Percentiles rank a stretch among this genome's conserved stretches.
Evolutionary conservation across 2,888 invertebrate species (phyloP).

Genomic region (Ceriagrion tenellum): DNA sequence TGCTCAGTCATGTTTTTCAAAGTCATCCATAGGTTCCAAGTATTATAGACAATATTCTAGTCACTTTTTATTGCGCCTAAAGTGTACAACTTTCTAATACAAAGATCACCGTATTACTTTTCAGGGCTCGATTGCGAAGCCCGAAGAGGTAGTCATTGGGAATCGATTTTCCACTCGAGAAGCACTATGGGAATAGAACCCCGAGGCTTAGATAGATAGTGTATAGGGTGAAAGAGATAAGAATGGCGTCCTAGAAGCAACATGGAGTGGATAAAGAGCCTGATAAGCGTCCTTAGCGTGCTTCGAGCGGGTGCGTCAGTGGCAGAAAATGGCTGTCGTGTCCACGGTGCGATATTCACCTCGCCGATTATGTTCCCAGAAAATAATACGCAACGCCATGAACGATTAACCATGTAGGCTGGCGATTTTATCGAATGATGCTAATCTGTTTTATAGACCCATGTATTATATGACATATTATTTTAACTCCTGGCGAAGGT

Average conservation of each 20-base stretch:
- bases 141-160: background rate
- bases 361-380: background rate
- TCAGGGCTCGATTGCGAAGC: too few species aligned
- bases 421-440: background rate
- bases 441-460: too few species aligned
- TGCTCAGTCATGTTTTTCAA: too few species aligned
- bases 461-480: too few species aligned
- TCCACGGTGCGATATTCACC: background rate
- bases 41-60: too few species aligned
- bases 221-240: background rate
- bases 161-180: background rate
- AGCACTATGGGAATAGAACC: background rate
- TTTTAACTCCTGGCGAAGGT: too few species aligned
- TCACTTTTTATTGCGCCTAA: too few species aligned
- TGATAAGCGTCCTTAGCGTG: slow-evolving; percentile 1
- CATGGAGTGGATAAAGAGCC: background rate
- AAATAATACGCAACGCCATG: background rate
- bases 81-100: too few species aligned
- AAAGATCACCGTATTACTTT: too few species aligned
- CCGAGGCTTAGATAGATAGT: background rate
- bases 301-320: background rate
- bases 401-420: background rate
- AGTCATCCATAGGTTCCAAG: too few species aligned
- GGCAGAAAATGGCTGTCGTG: background rate
- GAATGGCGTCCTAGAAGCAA: background rate